Evolutionary conservation across 2,888 invertebrate species (phyloP), one percentile per base, ranked within the genome.

Genomic region (Phymatocera aterrima): DNA sequence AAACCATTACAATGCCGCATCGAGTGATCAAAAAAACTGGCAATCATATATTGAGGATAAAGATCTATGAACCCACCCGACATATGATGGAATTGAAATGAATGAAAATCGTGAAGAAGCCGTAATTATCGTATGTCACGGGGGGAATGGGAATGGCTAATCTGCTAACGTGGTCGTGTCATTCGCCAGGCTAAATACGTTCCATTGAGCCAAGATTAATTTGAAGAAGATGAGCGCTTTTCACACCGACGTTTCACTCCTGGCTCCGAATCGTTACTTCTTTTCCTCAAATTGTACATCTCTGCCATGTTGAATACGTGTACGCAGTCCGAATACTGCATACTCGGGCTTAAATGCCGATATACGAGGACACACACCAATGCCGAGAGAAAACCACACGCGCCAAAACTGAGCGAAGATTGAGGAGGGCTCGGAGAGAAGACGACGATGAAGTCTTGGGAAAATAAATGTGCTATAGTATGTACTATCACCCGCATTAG

Each of bases 21-120:
- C 28, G 3, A 24, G 8, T 31, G 12, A 60, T 37, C 37, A 37
- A 37, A 64, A 37, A 64, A 37, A 18, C 37, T 24, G 15, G 37
- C n/a, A 2, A 37, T 8, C 61, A 64, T 64, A 37, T 64, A 64
- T 64, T 37, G 61, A 21, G 18, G 37, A 37, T 37, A 37, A 10
- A n/a, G 34, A 18, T 10, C 37, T 43, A 18, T 31, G 61, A 37
- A 64, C 15, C 34, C 12, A 5, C 21, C 61, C 37, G n/a, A 37
- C 61, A 21, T 64, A 15, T 40, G 48, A 72, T 12, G 51, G 8
- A 18, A 43, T 72, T 72, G 8, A 72, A 51, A 51, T 31, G 48
- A 72, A 72, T 51, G 48, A 51, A 72, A 72, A 72, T 72, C 43
- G 51, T 72, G 34, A 72, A 72, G 18, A 28, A 24, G 31, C n/a